phyloP scores from a whole-genome alignment of 1,140 invertebrate genomes.

The Hypothenemus hampei region DNA sequence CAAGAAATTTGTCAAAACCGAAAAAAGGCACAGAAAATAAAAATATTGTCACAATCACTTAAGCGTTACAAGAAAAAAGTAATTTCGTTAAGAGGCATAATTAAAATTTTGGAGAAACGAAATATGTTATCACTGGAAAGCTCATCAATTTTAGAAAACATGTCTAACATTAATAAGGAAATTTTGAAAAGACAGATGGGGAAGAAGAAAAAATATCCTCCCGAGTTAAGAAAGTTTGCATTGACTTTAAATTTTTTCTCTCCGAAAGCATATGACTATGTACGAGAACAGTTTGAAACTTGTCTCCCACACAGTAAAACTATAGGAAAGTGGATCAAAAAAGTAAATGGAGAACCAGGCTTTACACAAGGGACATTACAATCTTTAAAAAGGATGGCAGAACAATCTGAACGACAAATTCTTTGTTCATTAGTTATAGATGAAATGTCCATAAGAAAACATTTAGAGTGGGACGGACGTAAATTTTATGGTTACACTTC shows the following conservation, averaged over 20 bases:
- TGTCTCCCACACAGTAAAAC: constrained; percentile 8
- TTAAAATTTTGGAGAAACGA: neutral
- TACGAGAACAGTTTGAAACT: neutral
- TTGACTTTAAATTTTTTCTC: constrained; percentile 14
- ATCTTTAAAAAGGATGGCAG: too few relatives aligned
- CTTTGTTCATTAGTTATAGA: constrained; percentile 13
- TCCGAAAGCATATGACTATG: constrained; percentile 13
- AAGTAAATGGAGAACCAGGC: constrained; percentile 8
- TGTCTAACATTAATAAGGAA: neutral
- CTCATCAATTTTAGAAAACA: constrained; percentile 9
- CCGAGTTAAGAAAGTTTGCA: constrained; percentile 7
- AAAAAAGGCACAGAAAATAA: neutral
- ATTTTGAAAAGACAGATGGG: neutral
- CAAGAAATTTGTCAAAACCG: neutral
- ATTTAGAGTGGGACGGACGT: constrained; percentile 4
- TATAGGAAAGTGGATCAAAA: constrained; percentile 5
- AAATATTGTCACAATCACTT: neutral
- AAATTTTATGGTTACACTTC: constrained; percentile 17
- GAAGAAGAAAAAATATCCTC: neutral
- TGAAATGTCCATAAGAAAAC: constrained; percentile 16
- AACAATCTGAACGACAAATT: too few relatives aligned
- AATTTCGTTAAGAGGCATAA: neutral
- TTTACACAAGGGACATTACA: too few relatives aligned
- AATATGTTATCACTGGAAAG: constrained; percentile 11
- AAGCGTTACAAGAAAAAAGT: neutral